These are phyloP conservation scores for Eurois occulta DNA, from an alignment of 2,888 invertebrate species.

Conservation along the genomic window DNA sequence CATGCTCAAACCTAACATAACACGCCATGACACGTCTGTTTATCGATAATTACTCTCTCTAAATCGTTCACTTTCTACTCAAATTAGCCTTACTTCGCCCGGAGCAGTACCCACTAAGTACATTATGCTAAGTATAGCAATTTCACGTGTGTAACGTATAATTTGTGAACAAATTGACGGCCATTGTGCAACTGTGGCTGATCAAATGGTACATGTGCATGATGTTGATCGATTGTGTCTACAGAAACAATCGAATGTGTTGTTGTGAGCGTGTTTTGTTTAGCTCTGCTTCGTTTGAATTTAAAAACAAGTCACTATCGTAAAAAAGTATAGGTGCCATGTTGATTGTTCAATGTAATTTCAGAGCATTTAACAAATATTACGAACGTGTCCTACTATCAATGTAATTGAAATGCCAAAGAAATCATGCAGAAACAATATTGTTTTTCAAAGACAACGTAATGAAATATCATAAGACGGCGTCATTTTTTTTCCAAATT, in stretches of 20 bases:
- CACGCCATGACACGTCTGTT: constrained; percentile 60
- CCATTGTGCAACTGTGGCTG: constrained; percentile 72
- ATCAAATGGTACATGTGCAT: constrained; percentile 59
- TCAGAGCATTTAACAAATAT: neutral
- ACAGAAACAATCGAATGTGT: constrained; percentile 51
- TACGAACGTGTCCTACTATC: neutral
- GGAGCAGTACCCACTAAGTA: constrained; percentile 62
- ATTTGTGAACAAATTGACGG: constrained; percentile 74
- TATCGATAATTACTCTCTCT: constrained; percentile 65
- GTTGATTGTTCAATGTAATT: neutral
- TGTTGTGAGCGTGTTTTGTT: constrained; percentile 30
- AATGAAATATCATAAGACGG: neutral
- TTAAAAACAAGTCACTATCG: constrained; percentile 21
- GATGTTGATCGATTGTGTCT: constrained; percentile 64
- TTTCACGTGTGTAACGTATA: constrained; percentile 69
- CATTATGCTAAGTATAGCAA: constrained; percentile 66
- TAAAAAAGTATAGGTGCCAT: neutral
- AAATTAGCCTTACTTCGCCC: constrained; percentile 69
- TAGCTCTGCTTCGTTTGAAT: constrained; percentile 15
- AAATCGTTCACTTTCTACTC: constrained; percentile 72
- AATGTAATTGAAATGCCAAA: too few species aligned
- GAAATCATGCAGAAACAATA: neutral
- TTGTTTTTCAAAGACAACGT: neutral
- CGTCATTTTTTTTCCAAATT: too few species aligned
- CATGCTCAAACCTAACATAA: constrained; percentile 35